phyloP scores from a whole-genome alignment of 2,797 vertebrate species.

The Periparus ater region DNA sequence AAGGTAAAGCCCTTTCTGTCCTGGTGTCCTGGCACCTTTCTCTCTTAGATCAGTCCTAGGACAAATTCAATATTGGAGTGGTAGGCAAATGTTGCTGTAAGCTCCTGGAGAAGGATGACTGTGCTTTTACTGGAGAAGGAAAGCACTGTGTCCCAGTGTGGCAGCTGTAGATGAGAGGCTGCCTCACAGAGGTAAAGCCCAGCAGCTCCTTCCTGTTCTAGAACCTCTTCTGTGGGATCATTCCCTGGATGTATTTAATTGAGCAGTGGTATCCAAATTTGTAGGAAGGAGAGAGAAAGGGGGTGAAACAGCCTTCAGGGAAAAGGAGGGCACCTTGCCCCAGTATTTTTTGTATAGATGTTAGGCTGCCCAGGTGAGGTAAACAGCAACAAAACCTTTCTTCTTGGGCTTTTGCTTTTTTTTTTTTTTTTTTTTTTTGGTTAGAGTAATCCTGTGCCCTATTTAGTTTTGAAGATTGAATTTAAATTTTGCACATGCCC shows the following conservation, averaged over 20 bases:
- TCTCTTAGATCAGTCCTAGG: background rate
- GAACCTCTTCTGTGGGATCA: background rate
- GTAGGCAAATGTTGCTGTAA: background rate
- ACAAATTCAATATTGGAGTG: background rate
- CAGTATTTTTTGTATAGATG: background rate
- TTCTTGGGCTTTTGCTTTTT: background rate
- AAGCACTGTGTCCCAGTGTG: background rate
- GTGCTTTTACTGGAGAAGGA: background rate
- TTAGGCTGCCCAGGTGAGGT: background rate
- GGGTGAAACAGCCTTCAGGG: background rate
- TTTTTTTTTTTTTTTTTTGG: too few relatives aligned
- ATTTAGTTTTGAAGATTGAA: background rate
- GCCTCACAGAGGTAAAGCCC: background rate
- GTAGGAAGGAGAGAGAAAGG: background rate
- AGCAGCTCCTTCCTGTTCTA: rapidly evolving
- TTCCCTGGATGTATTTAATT: background rate
- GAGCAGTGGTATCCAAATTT: background rate
- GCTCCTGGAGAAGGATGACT: background rate
- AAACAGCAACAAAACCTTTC: background rate
- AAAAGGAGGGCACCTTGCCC: background rate
- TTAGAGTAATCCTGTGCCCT: background rate
- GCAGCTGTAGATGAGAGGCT: background rate
- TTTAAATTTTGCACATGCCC: background rate
- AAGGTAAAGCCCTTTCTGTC: background rate
- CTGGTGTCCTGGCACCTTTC: background rate